Percentiles rank a stretch among this genome's conserved stretches.
These are phyloP conservation scores for Hesperophylax magnus DNA, from an alignment of 1,140 invertebrate genomes.

Conservation along the genomic window DNA sequence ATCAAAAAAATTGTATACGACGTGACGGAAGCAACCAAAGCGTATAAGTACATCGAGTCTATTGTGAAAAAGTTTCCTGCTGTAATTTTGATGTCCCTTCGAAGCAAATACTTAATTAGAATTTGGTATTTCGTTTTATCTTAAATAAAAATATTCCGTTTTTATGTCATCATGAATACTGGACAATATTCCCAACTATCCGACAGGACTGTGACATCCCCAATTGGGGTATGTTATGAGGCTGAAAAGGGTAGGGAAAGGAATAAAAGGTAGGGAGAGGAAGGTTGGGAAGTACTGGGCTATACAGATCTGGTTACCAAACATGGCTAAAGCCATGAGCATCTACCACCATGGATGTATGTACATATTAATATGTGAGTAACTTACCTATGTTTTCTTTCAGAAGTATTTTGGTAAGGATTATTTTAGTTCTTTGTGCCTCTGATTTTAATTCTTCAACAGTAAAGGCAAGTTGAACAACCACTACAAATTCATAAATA, in stretches of 20 bases:
- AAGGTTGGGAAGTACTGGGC: no score
- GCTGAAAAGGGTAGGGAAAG: no score
- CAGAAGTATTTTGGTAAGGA: neutral
- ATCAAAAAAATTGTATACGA: neutral
- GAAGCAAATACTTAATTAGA: neutral
- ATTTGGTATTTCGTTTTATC: no score
- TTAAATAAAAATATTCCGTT: no score
- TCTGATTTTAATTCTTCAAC: neutral
- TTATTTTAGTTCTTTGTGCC: neutral
- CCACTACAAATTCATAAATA: neutral
- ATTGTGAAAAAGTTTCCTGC: neutral
- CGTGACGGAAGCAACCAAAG: neutral
- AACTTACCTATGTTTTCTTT: neutral
- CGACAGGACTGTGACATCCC: no score
- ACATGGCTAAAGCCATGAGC: no score
- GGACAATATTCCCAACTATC: no score
- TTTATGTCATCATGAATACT: no score
- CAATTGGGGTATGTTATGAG: no score
- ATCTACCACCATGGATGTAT: neutral
- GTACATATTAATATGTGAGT: neutral
- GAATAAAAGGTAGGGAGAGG: no score
- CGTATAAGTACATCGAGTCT: neutral
- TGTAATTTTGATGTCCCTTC: neutral
- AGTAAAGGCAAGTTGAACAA: neutral
- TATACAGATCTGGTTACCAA: no score